A percentile compares a stretch with the other conserved stretches of the same genome.
phyloP scores from a whole-genome alignment of 2,797 vertebrate genomes.

The Chromis chromis region DNA sequence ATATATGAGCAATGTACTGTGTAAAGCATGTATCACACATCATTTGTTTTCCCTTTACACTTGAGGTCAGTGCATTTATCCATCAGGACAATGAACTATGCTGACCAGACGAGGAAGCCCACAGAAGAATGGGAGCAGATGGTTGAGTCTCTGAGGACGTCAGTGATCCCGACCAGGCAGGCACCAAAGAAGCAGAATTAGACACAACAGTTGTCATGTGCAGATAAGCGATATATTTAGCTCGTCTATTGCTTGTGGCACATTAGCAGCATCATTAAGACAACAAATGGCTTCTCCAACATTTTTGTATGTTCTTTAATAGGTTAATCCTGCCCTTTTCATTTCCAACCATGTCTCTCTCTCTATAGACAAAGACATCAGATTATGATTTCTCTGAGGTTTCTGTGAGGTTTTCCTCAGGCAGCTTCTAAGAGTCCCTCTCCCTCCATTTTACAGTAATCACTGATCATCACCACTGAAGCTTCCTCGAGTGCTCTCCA shows the following conservation, averaged over 20 bases:
- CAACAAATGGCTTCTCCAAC: conserved; percentile 74
- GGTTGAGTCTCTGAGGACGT: conserved; percentile 74
- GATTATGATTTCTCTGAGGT: conserved; percentile 51
- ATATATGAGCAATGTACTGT: conserved; percentile 19
- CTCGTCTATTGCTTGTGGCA: conserved; percentile 76
- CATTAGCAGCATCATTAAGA: conserved; percentile 76
- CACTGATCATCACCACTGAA: conserved; percentile 75
- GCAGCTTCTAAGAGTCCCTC: conserved; percentile 57
- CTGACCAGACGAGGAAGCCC: conserved; percentile 64
- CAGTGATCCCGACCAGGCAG: conserved; percentile 70
- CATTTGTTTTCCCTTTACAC: conserved; percentile 39
- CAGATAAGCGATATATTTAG: conserved; percentile 82
- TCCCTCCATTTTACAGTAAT: conserved; percentile 73
- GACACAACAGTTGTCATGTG: conserved; percentile 82
- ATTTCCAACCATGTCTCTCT: conserved; percentile 40
- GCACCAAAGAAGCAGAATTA: conserved; percentile 78
- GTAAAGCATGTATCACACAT: conserved; percentile 12
- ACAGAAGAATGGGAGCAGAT: conserved; percentile 81
- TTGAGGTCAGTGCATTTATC: conserved; percentile 44
- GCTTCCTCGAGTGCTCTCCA: conserved; percentile 71
- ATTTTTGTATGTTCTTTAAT: conserved; percentile 58
- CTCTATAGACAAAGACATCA: conserved; percentile 62
- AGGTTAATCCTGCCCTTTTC: conserved; percentile 70
- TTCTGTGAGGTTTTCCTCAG: conserved; percentile 56
- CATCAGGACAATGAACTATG: conserved; percentile 68